phyloP scores from a whole-genome alignment of 2,113 vertebrate genomes.

The Centropristis striata region DNA sequence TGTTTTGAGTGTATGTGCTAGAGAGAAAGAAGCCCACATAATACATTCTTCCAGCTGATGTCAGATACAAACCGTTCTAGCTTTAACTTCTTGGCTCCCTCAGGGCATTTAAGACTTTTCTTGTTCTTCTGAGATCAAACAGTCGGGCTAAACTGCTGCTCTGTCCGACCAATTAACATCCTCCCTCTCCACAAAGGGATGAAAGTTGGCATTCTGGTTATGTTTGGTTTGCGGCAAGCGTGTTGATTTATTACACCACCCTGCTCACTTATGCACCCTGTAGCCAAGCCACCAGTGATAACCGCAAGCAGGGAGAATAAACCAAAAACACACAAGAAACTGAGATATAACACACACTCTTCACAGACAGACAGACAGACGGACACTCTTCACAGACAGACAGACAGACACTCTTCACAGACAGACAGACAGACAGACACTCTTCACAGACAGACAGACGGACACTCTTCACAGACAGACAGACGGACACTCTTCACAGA shows the following conservation, averaged over 20 bases:
- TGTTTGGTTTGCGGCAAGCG: slow-evolving; percentile 58
- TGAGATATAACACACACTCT: slow-evolving; percentile 18
- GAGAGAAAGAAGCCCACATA: neutral
- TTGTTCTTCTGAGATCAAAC: slow-evolving; percentile 60
- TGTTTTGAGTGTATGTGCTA: neutral
- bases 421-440: neutral
- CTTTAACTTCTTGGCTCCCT: slow-evolving; percentile 36
- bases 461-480: no score
- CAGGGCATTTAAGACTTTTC: slow-evolving; percentile 38
- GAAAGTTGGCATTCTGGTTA: slow-evolving; percentile 56
- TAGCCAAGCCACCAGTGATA: slow-evolving; percentile 39
- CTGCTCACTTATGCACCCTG: slow-evolving; percentile 50
- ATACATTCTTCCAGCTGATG: slow-evolving; percentile 24
- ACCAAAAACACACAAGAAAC: neutral
- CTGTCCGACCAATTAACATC: slow-evolving; percentile 62
- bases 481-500: neutral
- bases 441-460: neutral
- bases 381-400: no score
- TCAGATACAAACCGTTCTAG: slow-evolving; percentile 36
- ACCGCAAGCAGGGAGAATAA: slow-evolving; percentile 26
- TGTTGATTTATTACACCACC: slow-evolving; percentile 53
- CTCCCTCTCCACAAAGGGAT: slow-evolving; percentile 45
- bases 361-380: neutral
- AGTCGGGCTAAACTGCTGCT: slow-evolving; percentile 49
- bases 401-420: neutral